phyloP scores from a whole-genome alignment of 2,113 vertebrate genomes.

The Rhinoptilus africanus region DNA sequence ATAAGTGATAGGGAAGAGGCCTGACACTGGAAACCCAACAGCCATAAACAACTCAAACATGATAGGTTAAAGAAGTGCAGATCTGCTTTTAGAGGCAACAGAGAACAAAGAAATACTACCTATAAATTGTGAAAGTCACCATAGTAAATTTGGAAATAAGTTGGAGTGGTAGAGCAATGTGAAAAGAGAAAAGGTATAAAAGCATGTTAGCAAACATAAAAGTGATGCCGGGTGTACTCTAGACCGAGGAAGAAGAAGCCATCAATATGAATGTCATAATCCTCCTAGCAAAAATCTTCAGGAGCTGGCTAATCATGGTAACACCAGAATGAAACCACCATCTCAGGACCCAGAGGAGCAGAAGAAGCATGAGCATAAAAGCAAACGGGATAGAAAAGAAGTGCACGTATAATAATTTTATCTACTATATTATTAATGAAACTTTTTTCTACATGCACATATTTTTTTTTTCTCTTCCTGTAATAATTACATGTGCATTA shows the following conservation, averaged over 20 bases:
- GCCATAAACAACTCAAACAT: neutral
- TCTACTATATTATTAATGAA: neutral
- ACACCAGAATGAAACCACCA: neutral
- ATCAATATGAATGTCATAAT: neutral
- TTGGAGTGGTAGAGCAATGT: neutral
- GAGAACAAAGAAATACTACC: neutral
- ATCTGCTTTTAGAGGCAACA: neutral
- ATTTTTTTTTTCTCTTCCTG: neutral
- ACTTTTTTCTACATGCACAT: neutral
- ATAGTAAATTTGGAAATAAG: neutral
- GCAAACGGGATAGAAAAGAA: neutral
- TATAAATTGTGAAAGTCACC: neutral
- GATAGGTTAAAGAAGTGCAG: neutral
- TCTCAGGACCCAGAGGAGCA: neutral
- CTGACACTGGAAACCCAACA: neutral
- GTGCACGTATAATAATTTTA: neutral
- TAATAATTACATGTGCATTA: neutral
- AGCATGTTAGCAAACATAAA: neutral
- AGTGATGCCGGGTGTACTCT: neutral
- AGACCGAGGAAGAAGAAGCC: neutral
- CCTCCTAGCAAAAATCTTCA: neutral
- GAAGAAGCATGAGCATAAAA: neutral
- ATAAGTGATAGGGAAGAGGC: neutral
- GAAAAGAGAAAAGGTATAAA: neutral
- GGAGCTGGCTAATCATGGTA: neutral